Base-by-base conservation (phyloP, 2,888 invertebrate species). In the Rhagium mordax region DNA sequence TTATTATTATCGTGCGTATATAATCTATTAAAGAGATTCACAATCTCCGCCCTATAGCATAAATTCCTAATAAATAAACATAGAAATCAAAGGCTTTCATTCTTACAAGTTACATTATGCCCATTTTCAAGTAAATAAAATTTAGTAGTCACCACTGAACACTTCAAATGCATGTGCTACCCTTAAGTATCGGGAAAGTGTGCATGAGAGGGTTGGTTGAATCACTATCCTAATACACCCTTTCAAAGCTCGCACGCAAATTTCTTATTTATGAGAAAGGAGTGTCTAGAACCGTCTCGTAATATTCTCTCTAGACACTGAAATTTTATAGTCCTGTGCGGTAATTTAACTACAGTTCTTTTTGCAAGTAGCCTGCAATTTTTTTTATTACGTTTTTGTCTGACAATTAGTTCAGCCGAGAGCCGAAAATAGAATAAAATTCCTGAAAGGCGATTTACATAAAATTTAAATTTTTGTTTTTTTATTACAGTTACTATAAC, bases 151-250 rank as follows among this genome's bases (percentile, higher is more conserved):
- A 15, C 48, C 21, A 21, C 60, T 20, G 57, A 57, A 60, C 48
- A 27, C 66, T 66, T 70, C 68, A 71, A 62, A 66, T 72, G 49
- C 61, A 62, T 62, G 61, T 48, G 61, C 20, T 47, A 55, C n/a
- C 61, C 48, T n/a, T 62, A 62, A 62, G 61, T 61, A 41, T 47
- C 20, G 61, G 47, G 41, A 61, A 61, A 61, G 61, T 62, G 61
- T 62, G 61, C 61, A 62, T 47, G 61, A 48, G 61, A 48, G 61
- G 47, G 47, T 24, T n/a, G 48, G 20, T 20, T 62, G 48, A 62
- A 62, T 62, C 61, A 47, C 61, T 62, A 20, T 62, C 41, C 61
- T 21, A 62, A 62, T 20, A 47, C 21, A 62, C 61, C 48, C 55
- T 55, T 55, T 55, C 55, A 55, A 55, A 55, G 55, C 61, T 18